Percentiles rank a stretch among this genome's conserved stretches.
These are phyloP conservation scores for Himantopus leucocephalus DNA, from an alignment of 2,113 vertebrate genomes.

Conservation along the genomic window DNA sequence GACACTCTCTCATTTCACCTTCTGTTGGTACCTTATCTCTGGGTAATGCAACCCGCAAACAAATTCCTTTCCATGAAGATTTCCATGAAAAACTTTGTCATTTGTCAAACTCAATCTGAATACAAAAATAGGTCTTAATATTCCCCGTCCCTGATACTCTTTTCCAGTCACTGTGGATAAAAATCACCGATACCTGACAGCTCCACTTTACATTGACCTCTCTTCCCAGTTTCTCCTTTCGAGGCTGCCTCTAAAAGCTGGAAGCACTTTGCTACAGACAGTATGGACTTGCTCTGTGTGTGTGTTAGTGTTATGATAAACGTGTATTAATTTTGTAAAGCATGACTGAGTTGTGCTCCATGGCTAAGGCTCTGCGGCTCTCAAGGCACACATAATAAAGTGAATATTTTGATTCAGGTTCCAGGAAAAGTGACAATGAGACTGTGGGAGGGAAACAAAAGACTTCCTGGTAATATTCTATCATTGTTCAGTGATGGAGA, in stretches of 20 bases:
- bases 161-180: constrained; percentile 13
- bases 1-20: background rate
- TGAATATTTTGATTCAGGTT: background rate
- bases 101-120: constrained; percentile 28
- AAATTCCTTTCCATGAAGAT: background rate
- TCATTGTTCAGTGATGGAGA: background rate
- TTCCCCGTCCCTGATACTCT: background rate
- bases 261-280: background rate
- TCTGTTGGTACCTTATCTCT: background rate
- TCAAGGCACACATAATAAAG: background rate
- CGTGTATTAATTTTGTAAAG: background rate
- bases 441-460: background rate
- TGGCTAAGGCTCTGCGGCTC: background rate
- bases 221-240: background rate
- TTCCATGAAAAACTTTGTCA: background rate
- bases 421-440: background rate
- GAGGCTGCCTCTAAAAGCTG: background rate
- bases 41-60: background rate
- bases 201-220: background rate
- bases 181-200: background rate
- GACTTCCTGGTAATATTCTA: background rate
- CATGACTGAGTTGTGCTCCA: background rate
- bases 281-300: background rate
- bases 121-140: constrained; percentile 16
- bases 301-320: background rate